Conservation (phyloP, 2,888 invertebrate species). For the Thysanoteuthis rhombus region DNA sequence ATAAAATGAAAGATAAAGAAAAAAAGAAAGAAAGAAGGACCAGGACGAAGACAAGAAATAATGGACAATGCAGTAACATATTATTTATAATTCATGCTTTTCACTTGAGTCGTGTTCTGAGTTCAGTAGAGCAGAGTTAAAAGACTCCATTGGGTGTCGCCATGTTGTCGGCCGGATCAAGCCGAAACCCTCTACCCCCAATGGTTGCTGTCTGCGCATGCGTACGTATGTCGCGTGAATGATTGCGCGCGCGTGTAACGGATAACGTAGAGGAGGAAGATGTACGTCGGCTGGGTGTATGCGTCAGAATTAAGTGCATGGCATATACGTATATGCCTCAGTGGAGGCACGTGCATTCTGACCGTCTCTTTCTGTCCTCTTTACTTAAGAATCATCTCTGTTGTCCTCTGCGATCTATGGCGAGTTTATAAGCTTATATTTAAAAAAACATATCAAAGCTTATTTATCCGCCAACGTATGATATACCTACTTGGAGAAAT, state of each 20-base stretch:
- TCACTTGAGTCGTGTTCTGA: neutral
- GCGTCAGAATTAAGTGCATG: neutral
- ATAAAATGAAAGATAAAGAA: neutral
- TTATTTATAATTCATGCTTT: conserved; percentile 12
- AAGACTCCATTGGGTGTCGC: neutral
- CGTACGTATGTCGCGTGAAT: too few species aligned
- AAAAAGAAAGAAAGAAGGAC: neutral
- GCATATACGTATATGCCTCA: neutral
- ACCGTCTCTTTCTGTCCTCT: too few species aligned
- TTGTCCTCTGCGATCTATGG: too few species aligned
- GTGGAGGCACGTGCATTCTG: too few species aligned
- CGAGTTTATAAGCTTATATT: too few species aligned
- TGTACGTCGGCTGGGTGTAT: neutral
- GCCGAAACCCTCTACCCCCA: too few species aligned
- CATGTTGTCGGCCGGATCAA: conserved; percentile 12
- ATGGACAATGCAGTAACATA: too few species aligned
- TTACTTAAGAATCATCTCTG: too few species aligned
- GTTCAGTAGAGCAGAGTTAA: neutral
- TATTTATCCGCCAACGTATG: too few species aligned
- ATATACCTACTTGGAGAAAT: too few species aligned
- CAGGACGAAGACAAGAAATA: neutral
- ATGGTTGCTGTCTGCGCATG: neutral
- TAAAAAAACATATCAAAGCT: too few species aligned
- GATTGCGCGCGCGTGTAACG: neutral
- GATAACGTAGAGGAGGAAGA: neutral